phyloP scores from a whole-genome alignment of 2,797 vertebrate species.

The Spheniscus humboldti region DNA sequence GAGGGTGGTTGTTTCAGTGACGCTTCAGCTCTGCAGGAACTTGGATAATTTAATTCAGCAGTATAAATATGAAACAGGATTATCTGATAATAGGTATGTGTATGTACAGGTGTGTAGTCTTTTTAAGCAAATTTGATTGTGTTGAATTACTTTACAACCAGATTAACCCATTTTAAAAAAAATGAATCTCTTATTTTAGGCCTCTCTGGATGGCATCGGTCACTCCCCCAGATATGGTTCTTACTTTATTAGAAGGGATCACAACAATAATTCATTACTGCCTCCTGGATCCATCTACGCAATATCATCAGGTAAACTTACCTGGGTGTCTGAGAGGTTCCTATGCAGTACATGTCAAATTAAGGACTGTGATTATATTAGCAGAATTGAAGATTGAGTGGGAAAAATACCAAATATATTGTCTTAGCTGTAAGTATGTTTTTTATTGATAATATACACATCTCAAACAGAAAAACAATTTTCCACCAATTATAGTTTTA shows the following conservation, averaged over 20 bases:
- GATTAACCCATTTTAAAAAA: neutral
- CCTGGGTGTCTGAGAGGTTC: neutral
- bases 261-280: constrained; percentile 98
- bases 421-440: neutral
- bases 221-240: constrained; percentile 94
- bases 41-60: constrained; percentile 96
- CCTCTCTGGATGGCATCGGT: constrained; percentile 95
- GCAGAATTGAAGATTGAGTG: neutral
- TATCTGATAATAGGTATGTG: constrained; percentile 87
- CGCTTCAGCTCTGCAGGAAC: constrained; percentile 95
- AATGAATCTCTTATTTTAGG: constrained; percentile 67
- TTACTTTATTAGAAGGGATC: constrained; percentile 93
- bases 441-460: neutral
- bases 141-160: neutral
- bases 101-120: neutral
- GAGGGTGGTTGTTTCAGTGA: constrained; percentile 94
- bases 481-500: neutral
- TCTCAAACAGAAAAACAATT: neutral
- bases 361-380: neutral
- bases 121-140: neutral
- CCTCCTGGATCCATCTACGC: constrained; percentile 91
- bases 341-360: neutral
- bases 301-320: constrained; percentile 93
- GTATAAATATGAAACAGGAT: constrained; percentile 92
- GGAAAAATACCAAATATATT: neutral